phyloP scores from a whole-genome alignment of 2,113 vertebrate genomes.

The Actinemys pallida region DNA sequence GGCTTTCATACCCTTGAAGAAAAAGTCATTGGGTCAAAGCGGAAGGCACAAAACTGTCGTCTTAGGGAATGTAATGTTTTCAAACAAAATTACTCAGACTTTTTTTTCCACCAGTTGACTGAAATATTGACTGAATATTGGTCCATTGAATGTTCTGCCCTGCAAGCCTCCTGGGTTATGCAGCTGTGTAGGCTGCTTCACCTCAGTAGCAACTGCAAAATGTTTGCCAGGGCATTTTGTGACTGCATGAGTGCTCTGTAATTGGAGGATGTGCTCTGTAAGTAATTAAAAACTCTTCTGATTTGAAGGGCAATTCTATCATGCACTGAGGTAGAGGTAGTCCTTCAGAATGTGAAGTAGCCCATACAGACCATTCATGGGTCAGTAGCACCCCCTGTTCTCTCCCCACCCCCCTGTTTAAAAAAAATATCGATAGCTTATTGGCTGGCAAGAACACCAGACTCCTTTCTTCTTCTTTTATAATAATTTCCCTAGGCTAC shows the following conservation, averaged over 20 bases:
- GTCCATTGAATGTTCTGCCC: not conserved
- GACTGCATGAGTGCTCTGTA: not conserved
- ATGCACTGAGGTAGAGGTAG: constrained; percentile 18
- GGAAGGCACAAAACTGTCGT: not conserved
- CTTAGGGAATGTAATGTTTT: not conserved
- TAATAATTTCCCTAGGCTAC: accelerated
- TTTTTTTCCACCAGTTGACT: not conserved
- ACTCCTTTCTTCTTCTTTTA: not conserved
- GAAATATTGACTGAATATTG: no score
- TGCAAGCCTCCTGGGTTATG: not conserved
- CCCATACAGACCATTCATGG: not conserved
- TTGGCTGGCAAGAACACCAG: not conserved
- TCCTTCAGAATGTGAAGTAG: not conserved
- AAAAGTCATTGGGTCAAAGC: not conserved
- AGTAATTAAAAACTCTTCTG: not conserved
- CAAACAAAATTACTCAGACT: not conserved
- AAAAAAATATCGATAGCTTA: not conserved
- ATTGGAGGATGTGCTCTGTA: not conserved
- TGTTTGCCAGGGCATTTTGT: not conserved
- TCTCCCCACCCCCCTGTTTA: not conserved
- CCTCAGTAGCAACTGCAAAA: not conserved
- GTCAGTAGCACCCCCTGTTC: not conserved
- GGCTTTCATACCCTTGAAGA: not conserved
- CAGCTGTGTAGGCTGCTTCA: not conserved
- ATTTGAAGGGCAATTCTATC: not conserved